phyloP scores from a whole-genome alignment of 2,888 invertebrate species.

The Acronicta psi region DNA sequence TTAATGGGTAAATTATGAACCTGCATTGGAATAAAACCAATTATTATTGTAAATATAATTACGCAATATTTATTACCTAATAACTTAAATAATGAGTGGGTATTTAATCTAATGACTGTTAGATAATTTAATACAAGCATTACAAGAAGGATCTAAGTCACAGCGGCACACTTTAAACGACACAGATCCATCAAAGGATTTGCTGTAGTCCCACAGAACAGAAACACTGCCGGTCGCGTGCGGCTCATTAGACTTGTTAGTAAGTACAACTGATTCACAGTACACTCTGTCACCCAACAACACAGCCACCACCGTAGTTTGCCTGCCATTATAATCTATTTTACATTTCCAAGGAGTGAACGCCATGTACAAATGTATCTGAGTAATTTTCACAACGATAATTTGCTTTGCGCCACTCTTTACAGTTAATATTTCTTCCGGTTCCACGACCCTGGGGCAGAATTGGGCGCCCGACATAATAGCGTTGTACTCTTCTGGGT shows the following conservation, averaged over 20 bases:
- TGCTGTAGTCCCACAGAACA: slow-evolving; percentile 76
- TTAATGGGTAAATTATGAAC: too few species aligned
- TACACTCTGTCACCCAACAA: slow-evolving; percentile 71
- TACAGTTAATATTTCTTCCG: slow-evolving; percentile 63
- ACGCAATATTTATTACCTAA: neutral
- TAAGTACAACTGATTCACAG: slow-evolving; percentile 71
- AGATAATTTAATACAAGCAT: slow-evolving; percentile 62
- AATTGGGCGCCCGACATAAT: slow-evolving; percentile 77
- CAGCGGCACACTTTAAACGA: slow-evolving; percentile 74
- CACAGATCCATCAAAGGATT: slow-evolving; percentile 73
- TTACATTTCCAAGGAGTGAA: slow-evolving; percentile 81
- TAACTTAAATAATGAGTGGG: slow-evolving; percentile 5
- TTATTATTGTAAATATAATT: too few species aligned
- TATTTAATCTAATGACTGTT: slow-evolving; percentile 14
- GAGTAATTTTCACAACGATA: slow-evolving; percentile 74
- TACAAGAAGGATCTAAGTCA: slow-evolving; percentile 71
- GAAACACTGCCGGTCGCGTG: slow-evolving; percentile 68
- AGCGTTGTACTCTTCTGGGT: slow-evolving; percentile 67
- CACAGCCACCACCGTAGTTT: slow-evolving; percentile 64
- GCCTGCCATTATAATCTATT: slow-evolving; percentile 61
- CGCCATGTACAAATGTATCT: slow-evolving; percentile 80
- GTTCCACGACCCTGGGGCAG: slow-evolving; percentile 72
- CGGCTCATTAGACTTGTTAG: slow-evolving; percentile 65
- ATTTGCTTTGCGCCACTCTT: slow-evolving; percentile 70
- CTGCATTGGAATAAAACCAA: too few species aligned